A percentile compares a stretch with the other conserved stretches of the same genome.
phyloP scores from a whole-genome alignment of 2,113 vertebrate genomes.

The Cyanoramphus novaezelandiae region DNA sequence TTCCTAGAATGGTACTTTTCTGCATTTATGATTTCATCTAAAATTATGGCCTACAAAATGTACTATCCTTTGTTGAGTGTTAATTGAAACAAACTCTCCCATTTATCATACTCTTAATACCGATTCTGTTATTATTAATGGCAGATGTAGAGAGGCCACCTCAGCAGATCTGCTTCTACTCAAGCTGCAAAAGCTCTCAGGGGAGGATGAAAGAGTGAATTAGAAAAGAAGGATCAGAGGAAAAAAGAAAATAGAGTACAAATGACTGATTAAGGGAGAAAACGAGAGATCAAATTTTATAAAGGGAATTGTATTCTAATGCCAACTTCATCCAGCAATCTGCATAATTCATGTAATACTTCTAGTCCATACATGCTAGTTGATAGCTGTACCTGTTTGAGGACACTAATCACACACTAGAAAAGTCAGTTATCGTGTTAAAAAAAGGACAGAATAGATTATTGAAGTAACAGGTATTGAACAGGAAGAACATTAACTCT shows the following conservation, averaged over 20 bases:
- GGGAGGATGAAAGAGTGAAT: slow-evolving; percentile 19
- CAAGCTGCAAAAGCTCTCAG: background rate
- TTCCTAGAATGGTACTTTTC: background rate
- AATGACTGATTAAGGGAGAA: slow-evolving; percentile 8
- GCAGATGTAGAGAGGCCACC: background rate
- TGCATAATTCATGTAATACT: slow-evolving; percentile 35
- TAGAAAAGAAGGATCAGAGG: background rate
- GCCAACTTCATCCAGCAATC: background rate
- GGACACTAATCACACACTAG: slow-evolving; percentile 23
- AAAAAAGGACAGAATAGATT: background rate
- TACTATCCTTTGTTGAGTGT: background rate
- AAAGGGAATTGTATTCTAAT: slow-evolving; percentile 42
- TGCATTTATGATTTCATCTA: background rate
- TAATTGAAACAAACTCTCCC: background rate
- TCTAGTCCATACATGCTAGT: background rate
- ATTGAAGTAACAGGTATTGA: background rate
- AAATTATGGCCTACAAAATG: background rate
- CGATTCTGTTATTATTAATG: background rate
- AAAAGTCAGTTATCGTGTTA: slow-evolving; percentile 12
- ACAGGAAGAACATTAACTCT: background rate
- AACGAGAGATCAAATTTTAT: background rate
- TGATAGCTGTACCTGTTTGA: slow-evolving; percentile 9
- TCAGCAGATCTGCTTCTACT: background rate
- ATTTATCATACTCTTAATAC: background rate
- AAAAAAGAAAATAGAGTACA: background rate